Conservation (phyloP, 2,797 vertebrate species). For the Sibirionetta formosa region DNA sequence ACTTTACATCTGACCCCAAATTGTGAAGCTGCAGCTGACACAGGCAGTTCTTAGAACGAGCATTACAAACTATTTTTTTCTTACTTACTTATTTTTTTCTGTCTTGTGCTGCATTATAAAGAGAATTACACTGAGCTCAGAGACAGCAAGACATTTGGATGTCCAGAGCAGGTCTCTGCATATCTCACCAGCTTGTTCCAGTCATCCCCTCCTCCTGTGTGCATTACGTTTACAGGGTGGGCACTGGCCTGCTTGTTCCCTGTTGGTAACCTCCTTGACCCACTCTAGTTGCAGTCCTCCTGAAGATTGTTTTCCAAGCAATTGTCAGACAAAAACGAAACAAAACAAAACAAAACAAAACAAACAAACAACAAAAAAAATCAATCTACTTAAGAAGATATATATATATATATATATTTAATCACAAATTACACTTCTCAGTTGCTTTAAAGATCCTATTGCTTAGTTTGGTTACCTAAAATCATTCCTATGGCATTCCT, state of each 20-base stretch:
- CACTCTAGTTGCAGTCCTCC: neutral
- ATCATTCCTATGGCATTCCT: neutral
- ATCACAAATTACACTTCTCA: neutral
- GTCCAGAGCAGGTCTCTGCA: neutral
- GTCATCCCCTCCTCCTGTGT: neutral
- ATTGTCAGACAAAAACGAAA: neutral
- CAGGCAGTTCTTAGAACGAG: neutral
- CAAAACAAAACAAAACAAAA: too few relatives aligned
- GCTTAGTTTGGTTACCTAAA: neutral
- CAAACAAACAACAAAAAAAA: neutral
- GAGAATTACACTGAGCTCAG: neutral
- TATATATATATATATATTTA: too few relatives aligned
- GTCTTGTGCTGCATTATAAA: neutral
- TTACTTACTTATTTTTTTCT: rapidly evolving
- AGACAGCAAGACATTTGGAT: neutral
- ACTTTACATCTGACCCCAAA: neutral
- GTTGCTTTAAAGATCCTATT: neutral
- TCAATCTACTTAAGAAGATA: neutral
- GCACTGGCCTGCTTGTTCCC: neutral
- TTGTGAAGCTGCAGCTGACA: neutral
- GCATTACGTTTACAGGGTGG: neutral
- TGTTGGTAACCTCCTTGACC: neutral
- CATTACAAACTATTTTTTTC: neutral
- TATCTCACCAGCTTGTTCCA: neutral
- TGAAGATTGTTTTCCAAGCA: neutral